Base-by-base conservation (phyloP, 2,888 invertebrate genomes). In the Thecophora atra region DNA sequence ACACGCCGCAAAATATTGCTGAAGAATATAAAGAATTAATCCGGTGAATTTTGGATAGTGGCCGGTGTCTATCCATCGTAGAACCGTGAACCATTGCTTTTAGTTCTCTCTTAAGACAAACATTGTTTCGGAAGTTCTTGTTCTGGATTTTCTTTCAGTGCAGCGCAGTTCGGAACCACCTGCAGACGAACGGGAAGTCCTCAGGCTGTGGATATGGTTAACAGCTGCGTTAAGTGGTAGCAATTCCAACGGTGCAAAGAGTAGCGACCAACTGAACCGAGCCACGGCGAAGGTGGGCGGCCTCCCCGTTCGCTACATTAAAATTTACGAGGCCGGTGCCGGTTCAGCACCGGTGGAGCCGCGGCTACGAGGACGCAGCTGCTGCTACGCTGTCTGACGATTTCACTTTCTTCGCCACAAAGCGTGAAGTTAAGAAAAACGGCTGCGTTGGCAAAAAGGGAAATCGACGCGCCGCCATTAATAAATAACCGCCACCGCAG, bases 381-480 rank as follows among this genome's bases (percentile, higher is more conserved):
- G 75, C 73, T 52, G 73, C 80, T 78, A 73, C 56, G 28, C n/a
- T 64, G 26, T 44, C 76, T 75, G 74, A 79, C 77, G 77, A 77
- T 78, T 79, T 79, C 78, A 79, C 79, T 80, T 83, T 83, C 84
- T 79, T 81, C 79, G 78, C 77, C 71, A 70, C 71, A 72, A 68
- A 72, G 70, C 52, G 69, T 56, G 71, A 65, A 44, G 62, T n/a
- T 17, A 51, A 62, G 52, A 44, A 58, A 66, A 60, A 51, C 17
- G 30, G 24, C 54, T 21, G 58, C 44, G 72, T 70, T 56, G 70
- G 69, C 69, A 44, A 58, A 80, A 80, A 82, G 79, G 79, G 80
- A 82, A 84, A 82, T 79, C 83, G 83, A 83, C 83, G 83, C 84
- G 83, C 81, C 83, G 81, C 80, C 84, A 83, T 83, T 83, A 82